Conservation (phyloP, 2,888 invertebrate species). For the Tolmerus cingulatus region DNA sequence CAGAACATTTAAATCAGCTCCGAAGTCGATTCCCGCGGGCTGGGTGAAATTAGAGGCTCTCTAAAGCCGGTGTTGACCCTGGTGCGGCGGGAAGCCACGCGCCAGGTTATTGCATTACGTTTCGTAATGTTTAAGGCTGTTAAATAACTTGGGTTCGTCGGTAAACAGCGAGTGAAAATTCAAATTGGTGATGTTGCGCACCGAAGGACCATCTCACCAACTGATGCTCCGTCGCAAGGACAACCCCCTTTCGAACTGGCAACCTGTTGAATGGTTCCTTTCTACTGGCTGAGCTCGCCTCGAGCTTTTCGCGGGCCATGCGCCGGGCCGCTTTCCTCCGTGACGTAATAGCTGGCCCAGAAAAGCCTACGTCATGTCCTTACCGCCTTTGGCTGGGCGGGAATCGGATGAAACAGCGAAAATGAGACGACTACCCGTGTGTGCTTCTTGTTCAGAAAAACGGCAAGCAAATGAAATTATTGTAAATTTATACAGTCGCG, state of each 20-base stretch:
- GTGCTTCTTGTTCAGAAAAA: background rate
- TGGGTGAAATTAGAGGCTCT: background rate
- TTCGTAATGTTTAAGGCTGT: background rate
- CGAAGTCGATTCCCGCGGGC: background rate
- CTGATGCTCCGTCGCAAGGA: background rate
- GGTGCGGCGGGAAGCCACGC: background rate
- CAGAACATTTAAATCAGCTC: background rate
- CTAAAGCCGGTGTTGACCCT: background rate
- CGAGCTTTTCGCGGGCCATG: background rate
- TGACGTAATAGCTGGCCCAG: background rate
- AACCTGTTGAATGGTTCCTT: background rate
- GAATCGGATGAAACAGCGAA: background rate
- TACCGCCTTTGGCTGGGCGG: background rate
- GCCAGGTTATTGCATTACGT: background rate
- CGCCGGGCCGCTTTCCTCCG: background rate
- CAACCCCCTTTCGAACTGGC: background rate
- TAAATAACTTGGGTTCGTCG: background rate
- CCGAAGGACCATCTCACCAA: background rate
- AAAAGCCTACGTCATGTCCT: conserved; percentile 7
- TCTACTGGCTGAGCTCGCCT: background rate
- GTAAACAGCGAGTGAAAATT: background rate
- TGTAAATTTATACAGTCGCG: conserved; percentile 34
- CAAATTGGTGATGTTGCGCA: background rate
- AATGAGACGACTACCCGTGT: background rate
- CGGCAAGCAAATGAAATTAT: conserved; percentile 32